A percentile compares a stretch with the other conserved stretches of the same genome.
phyloP scores from a whole-genome alignment of 2,888 invertebrate genomes.

The Pristionchus japonicus region DNA sequence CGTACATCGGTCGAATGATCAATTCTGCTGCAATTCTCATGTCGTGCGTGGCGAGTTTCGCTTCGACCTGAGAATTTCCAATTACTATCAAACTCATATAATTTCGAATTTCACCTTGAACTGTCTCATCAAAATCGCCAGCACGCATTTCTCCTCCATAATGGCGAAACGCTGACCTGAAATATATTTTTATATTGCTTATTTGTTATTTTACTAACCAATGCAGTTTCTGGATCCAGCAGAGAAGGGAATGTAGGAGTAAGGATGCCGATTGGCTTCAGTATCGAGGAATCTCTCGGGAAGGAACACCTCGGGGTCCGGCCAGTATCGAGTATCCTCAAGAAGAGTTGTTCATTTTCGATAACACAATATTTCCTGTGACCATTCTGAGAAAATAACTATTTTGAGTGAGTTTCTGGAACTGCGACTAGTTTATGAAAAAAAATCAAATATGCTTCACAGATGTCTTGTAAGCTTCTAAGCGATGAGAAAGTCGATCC shows the following conservation, averaged over 20 bases:
- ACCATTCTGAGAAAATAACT: neutral
- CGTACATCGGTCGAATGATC: constrained; percentile 74
- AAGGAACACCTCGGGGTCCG: constrained; percentile 70
- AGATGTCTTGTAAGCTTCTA: neutral
- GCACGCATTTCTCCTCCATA: constrained; percentile 74
- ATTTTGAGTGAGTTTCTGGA: neutral
- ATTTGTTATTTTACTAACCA: constrained; percentile 66
- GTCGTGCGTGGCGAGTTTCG: constrained; percentile 70
- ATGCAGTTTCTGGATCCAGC: constrained; percentile 78
- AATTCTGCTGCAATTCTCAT: constrained; percentile 73
- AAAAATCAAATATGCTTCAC: neutral
- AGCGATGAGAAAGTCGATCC: too few species aligned
- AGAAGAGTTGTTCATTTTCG: too few species aligned
- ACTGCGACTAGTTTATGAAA: neutral
- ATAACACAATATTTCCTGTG: neutral
- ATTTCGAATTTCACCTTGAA: constrained; percentile 57
- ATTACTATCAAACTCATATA: constrained; percentile 49
- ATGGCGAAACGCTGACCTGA: constrained; percentile 73
- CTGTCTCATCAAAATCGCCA: constrained; percentile 66
- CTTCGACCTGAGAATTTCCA: constrained; percentile 52
- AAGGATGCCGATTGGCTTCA: constrained; percentile 76
- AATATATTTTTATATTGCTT: neutral
- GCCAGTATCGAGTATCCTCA: constrained; percentile 44
- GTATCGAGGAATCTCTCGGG: constrained; percentile 77
- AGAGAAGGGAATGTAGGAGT: constrained; percentile 78